Evolutionary conservation across 2,113 vertebrate genomes (phyloP), one percentile per base, ranked within the genome.

Genomic region (Ivindomyrus marchei): DNA sequence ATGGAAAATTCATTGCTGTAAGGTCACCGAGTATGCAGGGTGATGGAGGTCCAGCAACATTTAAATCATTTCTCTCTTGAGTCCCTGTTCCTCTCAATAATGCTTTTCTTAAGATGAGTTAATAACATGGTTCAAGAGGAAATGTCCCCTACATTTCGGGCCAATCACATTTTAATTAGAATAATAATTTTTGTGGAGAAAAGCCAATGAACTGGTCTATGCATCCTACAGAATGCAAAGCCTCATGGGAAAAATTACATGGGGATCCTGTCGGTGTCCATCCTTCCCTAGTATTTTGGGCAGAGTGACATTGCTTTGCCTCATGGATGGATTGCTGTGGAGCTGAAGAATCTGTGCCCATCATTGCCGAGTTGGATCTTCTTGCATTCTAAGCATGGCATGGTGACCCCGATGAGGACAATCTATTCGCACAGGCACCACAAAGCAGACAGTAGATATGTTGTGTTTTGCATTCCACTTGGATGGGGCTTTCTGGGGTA

Each of bases 401-500:
- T 85, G 36, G 39, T 85, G 84, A 85, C 24, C n/a, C 45, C 10
- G 10, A 49, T 27, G 46, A 85, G 46, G 46, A 36, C 83, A 47
- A 58, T 52, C 49, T 85, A 39, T 89, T 85, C 53, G 19, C 50
- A 58, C 66, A 50, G 39, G 88, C 50, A 85, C 36, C 17, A 62
- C 31, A 47, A 39, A 66, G 27, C 62, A 89, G 88, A 84, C 47
- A 27, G 62, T 24, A 50, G 46, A 70, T 9, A 11, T 27, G 58
- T 74, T 66, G 5, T 70, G 88, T 66, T 89, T 89, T 62, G 46
- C 62, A 74, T 80, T 85, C 50, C 74, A 46, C 21, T 46, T n/a
- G 31, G 21, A 89, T 50, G 36, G 88, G 47, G 47, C 66, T 53
- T 83, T 70, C 66, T 45, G 42, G 56, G 45, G 4, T 21, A 24